A percentile compares a stretch with the other conserved stretches of the same genome.
These are phyloP conservation scores for Leptinotarsa defecta DNA, from an alignment of 1,140 invertebrate species.

Conservation along the genomic window DNA sequence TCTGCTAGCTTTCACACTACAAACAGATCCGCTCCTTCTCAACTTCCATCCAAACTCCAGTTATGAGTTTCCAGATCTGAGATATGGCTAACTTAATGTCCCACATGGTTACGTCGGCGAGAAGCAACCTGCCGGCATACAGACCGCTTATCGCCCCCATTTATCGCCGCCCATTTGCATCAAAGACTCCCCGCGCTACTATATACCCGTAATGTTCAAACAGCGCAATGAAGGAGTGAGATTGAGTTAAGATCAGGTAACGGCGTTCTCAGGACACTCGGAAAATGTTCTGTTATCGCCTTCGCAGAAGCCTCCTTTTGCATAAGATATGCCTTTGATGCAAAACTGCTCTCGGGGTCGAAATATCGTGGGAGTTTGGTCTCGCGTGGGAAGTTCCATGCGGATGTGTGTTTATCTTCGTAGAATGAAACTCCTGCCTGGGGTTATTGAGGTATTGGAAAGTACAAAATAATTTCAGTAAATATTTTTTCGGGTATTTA, in stretches of 20 bases:
- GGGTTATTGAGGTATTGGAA: neutral
- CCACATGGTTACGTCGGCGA: neutral
- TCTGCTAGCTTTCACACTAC: too few species aligned
- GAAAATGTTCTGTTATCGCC: slow-evolving; percentile 17
- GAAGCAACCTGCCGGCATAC: neutral
- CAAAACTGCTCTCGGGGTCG: slow-evolving; percentile 2
- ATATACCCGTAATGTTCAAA: slow-evolving; percentile 4
- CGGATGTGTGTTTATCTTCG: neutral
- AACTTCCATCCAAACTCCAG: too few species aligned
- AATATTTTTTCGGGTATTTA: too few species aligned
- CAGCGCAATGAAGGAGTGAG: slow-evolving; percentile 10
- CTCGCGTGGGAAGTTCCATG: neutral
- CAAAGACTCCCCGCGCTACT: slow-evolving; percentile 2
- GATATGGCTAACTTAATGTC: neutral
- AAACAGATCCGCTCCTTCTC: too few species aligned
- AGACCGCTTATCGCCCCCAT: neutral
- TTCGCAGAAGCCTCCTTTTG: slow-evolving; percentile 3
- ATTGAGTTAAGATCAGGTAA: slow-evolving; percentile 19
- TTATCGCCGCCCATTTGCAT: slow-evolving; percentile 11
- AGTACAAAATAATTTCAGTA: too few species aligned
- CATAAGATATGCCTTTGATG: slow-evolving; percentile 19
- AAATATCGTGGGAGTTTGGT: neutral
- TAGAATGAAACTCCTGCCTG: neutral
- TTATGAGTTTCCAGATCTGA: neutral
- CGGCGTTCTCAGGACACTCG: neutral